Percentiles rank a stretch among this genome's conserved stretches.
phyloP scores from a whole-genome alignment of 2,888 invertebrate species.

The Drosophila sordidula region DNA sequence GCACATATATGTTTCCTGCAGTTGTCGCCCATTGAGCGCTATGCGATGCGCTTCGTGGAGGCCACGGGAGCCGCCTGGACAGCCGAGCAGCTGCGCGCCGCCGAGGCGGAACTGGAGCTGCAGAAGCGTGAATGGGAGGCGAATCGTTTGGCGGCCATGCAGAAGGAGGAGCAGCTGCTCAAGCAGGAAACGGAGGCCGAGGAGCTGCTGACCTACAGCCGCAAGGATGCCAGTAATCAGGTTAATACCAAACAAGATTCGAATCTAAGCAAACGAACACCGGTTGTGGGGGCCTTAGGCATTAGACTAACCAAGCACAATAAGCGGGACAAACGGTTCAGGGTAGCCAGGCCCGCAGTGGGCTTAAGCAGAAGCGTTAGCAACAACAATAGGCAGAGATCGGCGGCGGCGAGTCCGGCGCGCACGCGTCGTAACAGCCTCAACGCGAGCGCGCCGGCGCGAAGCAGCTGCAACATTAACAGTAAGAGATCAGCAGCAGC shows the following conservation, averaged over 20 bases:
- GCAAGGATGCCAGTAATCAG: conserved; percentile 93
- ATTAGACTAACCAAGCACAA: conserved; percentile 52
- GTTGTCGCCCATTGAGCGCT: conserved; percentile 97
- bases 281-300: conserved; percentile 22
- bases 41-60: conserved; percentile 97
- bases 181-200: conserved; percentile 87
- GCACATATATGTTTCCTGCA: conserved; percentile 83
- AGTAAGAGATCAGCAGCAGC: conserved; percentile 32
- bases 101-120: conserved; percentile 94
- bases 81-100: conserved; percentile 94
- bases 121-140: conserved; percentile 95
- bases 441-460: conserved; percentile 62
- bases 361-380: conserved; percentile 38
- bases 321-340: conserved; percentile 52
- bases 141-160: conserved; percentile 90
- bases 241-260: conserved; percentile 88
- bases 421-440: conserved; percentile 58
- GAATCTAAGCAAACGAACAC: conserved; percentile 58
- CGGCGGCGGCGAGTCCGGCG: conserved; percentile 39
- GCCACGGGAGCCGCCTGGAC: conserved; percentile 91
- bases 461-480: conserved; percentile 39
- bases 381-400: conserved; percentile 36
- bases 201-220: conserved; percentile 90
- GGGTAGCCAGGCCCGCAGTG: conserved; percentile 12
- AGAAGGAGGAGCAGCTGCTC: conserved; percentile 88